These are phyloP conservation scores for Agonum fuliginosum DNA, from an alignment of 2,888 invertebrate genomes.

Conservation along the genomic window DNA sequence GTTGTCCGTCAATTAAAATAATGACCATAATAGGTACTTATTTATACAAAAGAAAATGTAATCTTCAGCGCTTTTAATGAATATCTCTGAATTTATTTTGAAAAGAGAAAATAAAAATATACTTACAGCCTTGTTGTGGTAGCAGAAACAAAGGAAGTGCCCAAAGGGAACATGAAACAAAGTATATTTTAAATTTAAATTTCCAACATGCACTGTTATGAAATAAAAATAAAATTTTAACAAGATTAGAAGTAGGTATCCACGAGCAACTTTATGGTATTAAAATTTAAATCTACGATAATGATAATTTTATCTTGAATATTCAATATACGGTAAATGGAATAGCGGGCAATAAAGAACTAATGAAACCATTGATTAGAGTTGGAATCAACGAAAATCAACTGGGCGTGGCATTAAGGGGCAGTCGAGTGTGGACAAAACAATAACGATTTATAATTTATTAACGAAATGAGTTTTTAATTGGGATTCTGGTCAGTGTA, in stretches of 20 bases:
- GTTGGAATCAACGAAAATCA: slow-evolving; percentile 32
- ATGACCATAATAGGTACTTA: slow-evolving; percentile 11
- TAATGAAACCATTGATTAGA: slow-evolving; percentile 23
- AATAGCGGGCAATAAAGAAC: neutral
- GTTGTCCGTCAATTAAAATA: neutral
- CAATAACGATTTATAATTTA: slow-evolving; percentile 64
- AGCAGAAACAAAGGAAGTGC: slow-evolving; percentile 44
- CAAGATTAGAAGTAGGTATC: slow-evolving; percentile 43
- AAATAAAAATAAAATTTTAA: slow-evolving; percentile 51
- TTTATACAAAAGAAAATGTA: slow-evolving; percentile 44
- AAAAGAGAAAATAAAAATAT: slow-evolving; percentile 48
- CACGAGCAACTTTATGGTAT: slow-evolving; percentile 23
- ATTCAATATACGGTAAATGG: slow-evolving; percentile 2
- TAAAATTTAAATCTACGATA: slow-evolving; percentile 19
- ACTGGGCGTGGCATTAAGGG: slow-evolving; percentile 47
- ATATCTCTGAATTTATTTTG: slow-evolving; percentile 36
- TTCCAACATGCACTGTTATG: slow-evolving; percentile 45
- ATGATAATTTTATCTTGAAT: slow-evolving; percentile 17
- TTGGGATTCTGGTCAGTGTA: slow-evolving; percentile 61
- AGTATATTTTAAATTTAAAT: slow-evolving; percentile 51
- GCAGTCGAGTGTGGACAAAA: slow-evolving; percentile 62
- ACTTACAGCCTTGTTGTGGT: slow-evolving; percentile 55
- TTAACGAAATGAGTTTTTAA: slow-evolving; percentile 65
- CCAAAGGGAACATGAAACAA: slow-evolving; percentile 54
- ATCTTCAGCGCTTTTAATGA: slow-evolving; percentile 40